Base-by-base conservation (phyloP, 2,888 invertebrate species). In the Pollenia amentaria region DNA sequence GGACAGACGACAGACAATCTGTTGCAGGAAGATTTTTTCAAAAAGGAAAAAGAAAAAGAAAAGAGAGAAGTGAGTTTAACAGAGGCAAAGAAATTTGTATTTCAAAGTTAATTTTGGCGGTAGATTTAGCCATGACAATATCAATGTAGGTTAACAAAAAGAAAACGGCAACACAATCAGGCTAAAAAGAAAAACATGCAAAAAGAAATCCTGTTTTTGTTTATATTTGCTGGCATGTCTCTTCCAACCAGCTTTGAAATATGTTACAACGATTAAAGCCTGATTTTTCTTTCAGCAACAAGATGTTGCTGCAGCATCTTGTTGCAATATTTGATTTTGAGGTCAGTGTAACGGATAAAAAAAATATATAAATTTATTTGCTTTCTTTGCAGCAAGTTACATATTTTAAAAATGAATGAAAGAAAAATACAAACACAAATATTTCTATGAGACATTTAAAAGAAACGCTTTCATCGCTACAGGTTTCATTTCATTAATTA, bases 311-410 rank as follows among this genome's bases (percentile, higher is more conserved):
- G 53, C 64, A 53, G 7, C 44, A 46, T 40, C 16, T 55, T 60
- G 72, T 62, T 14, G 80, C n/a, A 55, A 42, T 40, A 11, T 7
- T 29, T n/a, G 42, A 46, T 76, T 87, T 87, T 81, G 76, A 84
- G 87, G 87, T 87, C 87, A 87, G 62, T 84, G 84, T 87, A 87
- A 84, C 87, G 84, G 87, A 87, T 77, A 87, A 77, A 77, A 73
- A 77, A 70, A 77, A 87, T 77, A 84, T 72, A 77, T 69, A 77
- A 70, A 81, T 87, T 87, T 84, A 67, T 81, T 69, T 81, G 84
- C 87, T 87, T 87, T 87, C 87, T 69, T 87, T 42, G 69, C 0
- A 84, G 69, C 87, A 73, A 84, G 80, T 77, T 76, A 14, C 4
- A 57, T 64, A 57, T 65, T 62, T 57, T 57, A 10, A 62, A 73